Percentiles rank a stretch among this genome's conserved stretches.
These are phyloP conservation scores for Lathronympha strigana DNA, from an alignment of 2,888 invertebrate genomes.

Conservation along the genomic window DNA sequence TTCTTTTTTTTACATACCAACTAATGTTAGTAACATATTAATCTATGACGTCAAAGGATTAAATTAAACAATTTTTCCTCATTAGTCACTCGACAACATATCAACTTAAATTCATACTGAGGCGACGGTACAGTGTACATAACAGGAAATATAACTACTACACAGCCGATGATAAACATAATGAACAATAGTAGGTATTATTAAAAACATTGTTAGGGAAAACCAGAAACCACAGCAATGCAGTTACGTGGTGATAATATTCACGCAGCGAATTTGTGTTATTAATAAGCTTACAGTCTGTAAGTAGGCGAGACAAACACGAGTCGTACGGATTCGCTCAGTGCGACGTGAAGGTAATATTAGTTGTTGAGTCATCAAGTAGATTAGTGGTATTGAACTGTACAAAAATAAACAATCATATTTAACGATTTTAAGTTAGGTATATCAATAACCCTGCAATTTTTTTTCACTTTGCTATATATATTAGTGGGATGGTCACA, in stretches of 20 bases:
- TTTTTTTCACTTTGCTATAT: no score
- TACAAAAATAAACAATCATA: not conserved
- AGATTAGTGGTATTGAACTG: not conserved
- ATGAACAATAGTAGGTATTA: not conserved
- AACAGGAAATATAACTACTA: constrained; percentile 5
- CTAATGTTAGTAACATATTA: not conserved
- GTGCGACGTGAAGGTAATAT: constrained; percentile 3
- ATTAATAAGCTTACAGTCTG: constrained; percentile 25
- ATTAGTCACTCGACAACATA: not conserved
- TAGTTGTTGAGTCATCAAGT: constrained; percentile 3
- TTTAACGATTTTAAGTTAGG: no score
- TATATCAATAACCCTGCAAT: no score
- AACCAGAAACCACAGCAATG: constrained; percentile 8
- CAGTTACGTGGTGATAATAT: constrained; percentile 7
- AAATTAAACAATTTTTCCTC: not conserved
- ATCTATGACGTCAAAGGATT: not conserved
- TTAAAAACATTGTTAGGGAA: constrained; percentile 15
- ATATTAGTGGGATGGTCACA: no score
- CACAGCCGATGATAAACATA: not conserved
- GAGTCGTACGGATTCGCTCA: constrained; percentile 8
- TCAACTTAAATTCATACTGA: not conserved
- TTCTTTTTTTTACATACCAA: no score
- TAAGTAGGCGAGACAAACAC: constrained; percentile 10
- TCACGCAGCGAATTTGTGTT: not conserved
- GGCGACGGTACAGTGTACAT: not conserved